These are phyloP conservation scores for Psylliodes chrysocephalus DNA, from an alignment of 2,888 invertebrate genomes.

Conservation along the genomic window DNA sequence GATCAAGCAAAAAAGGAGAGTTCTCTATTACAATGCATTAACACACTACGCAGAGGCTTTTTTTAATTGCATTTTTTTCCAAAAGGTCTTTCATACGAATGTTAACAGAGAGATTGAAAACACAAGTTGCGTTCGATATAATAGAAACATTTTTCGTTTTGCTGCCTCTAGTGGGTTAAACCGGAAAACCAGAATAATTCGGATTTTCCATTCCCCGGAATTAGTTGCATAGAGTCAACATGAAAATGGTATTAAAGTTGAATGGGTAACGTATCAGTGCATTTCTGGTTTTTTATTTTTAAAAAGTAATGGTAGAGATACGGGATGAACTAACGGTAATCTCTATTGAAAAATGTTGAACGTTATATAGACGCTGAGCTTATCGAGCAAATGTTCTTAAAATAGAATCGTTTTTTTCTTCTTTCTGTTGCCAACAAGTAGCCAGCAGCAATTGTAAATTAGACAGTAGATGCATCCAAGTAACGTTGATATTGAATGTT, in stretches of 20 bases:
- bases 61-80: background rate
- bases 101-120: background rate
- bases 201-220: slow-evolving; percentile 1
- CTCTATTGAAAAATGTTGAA: too few relatives aligned
- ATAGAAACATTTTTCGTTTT: background rate
- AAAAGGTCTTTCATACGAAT: background rate
- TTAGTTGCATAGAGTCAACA: slow-evolving; percentile 1
- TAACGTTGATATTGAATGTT: too few relatives aligned
- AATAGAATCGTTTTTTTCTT: too few relatives aligned
- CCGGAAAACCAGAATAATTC: background rate
- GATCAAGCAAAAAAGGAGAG: too few relatives aligned
- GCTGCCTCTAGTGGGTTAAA: background rate
- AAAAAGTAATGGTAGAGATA: background rate
- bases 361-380: too few relatives aligned
- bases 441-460: too few relatives aligned
- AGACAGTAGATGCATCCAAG: too few relatives aligned
- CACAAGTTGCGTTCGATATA: background rate
- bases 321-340: too few relatives aligned
- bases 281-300: too few relatives aligned
- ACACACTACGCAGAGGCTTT: background rate
- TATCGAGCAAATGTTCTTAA: too few relatives aligned
- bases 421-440: too few relatives aligned
- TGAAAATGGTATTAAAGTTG: background rate
- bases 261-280: background rate
- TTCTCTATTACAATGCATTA: background rate